Percentiles rank a stretch among this genome's conserved stretches.
Evolutionary conservation across 1,140 invertebrate species (phyloP).

Genomic region (Goniozus legneri): DNA sequence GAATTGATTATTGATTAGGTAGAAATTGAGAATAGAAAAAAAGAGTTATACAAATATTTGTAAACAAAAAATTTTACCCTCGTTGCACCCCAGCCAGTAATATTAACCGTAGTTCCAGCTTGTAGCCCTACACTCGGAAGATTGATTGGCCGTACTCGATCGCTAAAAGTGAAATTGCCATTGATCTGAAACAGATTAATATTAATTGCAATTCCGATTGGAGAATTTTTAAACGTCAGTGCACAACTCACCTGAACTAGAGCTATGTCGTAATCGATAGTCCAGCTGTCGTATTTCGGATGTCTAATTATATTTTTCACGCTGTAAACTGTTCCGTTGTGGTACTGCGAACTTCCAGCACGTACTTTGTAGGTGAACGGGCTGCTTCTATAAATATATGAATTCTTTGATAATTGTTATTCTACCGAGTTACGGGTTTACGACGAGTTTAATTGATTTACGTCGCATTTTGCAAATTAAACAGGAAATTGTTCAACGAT

Average conservation of each 20-base stretch:
- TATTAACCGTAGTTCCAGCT: slow-evolving; percentile 25
- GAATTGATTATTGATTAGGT: no score
- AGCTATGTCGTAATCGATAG: slow-evolving; percentile 56
- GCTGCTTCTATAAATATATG: no score
- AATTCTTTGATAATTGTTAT: no score
- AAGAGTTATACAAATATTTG: no score
- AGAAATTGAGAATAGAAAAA: no score
- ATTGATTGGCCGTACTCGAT: slow-evolving; percentile 23
- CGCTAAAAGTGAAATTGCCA: slow-evolving; percentile 18
- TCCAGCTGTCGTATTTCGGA: slow-evolving; percentile 37
- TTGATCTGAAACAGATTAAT: slow-evolving; percentile 13
- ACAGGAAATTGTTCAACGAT: no score
- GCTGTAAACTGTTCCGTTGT: slow-evolving; percentile 29
- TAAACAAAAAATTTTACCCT: slow-evolving; percentile 28
- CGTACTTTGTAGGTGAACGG: slow-evolving; percentile 16
- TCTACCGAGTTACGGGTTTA: no score
- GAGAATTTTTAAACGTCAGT: not conserved
- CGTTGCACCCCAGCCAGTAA: slow-evolving; percentile 44
- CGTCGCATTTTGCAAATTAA: no score
- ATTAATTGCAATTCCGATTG: not conserved
- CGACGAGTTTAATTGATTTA: no score
- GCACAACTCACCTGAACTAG: slow-evolving; percentile 41
- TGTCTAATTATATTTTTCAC: slow-evolving; percentile 38
- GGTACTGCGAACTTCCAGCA: slow-evolving; percentile 16
- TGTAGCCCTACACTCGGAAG: slow-evolving; percentile 20